Base-by-base conservation (phyloP, 1,140 invertebrate species). In the Formica exsecta region DNA sequence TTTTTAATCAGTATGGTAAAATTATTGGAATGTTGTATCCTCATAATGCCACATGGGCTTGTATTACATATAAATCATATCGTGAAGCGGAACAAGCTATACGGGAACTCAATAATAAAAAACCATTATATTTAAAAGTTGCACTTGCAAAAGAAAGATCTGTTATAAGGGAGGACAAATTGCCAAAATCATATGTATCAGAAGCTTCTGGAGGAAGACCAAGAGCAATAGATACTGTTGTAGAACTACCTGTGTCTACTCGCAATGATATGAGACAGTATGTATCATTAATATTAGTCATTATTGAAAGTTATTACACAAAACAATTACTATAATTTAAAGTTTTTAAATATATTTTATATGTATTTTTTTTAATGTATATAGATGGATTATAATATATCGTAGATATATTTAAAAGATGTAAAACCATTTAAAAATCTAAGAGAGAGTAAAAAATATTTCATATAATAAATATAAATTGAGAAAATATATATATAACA, bases 81-180 rank as follows among this genome's bases (percentile, higher is more conserved):
- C 74, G 51, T 61, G 93, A 94, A 81, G 94, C 93, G 0, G 93
- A 94, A 76, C 38, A 36, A 16, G 92, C 93, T 7, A 93, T 94
- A 3, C 83, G 88, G 16, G 54, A 85, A 13, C 77, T 94, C 6
- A 38, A 95, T 32, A 16, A 86, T 22, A 73, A 74, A 36, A 65
- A 64, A 36, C 93, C 93, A 13, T 80, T 95, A 36, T 66, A 79
- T 57, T 71, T 95, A 8, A 83, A 84, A 79, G 86, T 95, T 32
- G 66, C 87, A 64, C 87, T 94, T 79, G 86, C 89, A 7, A 85
- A 73, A 73, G 75, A 91, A 54, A 89, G 11, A 57, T 3, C 8
- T 41, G 48, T 9, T 3, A 76, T 32, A 0, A n/a, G 4, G 9
- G 16, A 68, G 19, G 29, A 89, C 16, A 19, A 85, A 11, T 9